Evolutionary conservation across 2,888 invertebrate species (phyloP).

Genomic region (Temnothorax rugatulus): DNA sequence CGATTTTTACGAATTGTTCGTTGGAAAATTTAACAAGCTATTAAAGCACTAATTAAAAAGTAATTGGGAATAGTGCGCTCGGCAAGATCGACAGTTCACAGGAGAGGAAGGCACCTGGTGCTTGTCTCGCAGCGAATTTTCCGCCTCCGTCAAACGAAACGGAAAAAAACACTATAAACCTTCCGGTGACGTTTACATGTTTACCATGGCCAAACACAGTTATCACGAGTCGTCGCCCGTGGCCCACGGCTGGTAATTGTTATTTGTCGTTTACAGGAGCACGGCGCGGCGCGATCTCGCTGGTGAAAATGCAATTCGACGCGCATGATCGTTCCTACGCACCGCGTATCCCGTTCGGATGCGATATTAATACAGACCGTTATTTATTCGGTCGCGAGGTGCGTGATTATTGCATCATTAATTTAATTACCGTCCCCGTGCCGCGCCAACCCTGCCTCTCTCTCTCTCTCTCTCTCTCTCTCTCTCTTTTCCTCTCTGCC

Average conservation of each 20-base stretch:
- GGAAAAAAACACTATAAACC: slow-evolving; percentile 50
- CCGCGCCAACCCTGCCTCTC: slow-evolving; percentile 1
- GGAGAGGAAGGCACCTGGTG: neutral
- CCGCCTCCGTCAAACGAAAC: slow-evolving; percentile 6
- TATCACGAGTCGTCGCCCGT: slow-evolving; percentile 68
- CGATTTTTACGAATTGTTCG: neutral
- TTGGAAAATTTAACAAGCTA: slow-evolving; percentile 45
- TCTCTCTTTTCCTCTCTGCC: neutral
- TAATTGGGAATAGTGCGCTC: slow-evolving; percentile 24
- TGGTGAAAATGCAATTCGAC: slow-evolving; percentile 67
- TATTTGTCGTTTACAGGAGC: slow-evolving; percentile 75
- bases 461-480: neutral
- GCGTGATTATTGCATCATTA: slow-evolving; percentile 78
- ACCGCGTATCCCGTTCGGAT: slow-evolving; percentile 65
- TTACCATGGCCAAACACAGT: slow-evolving; percentile 74
- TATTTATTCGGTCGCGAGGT: slow-evolving; percentile 73
- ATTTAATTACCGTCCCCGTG: slow-evolving; percentile 72
- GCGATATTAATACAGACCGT: slow-evolving; percentile 79
- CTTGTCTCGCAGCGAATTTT: slow-evolving; percentile 9
- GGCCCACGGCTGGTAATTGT: slow-evolving; percentile 65
- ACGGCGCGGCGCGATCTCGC: slow-evolving; percentile 13
- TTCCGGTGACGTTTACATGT: slow-evolving; percentile 59
- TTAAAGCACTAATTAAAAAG: slow-evolving; percentile 41
- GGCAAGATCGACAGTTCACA: neutral
- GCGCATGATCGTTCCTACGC: slow-evolving; percentile 44